These are phyloP conservation scores for Indicator maculatus DNA, from an alignment of 2,113 vertebrate genomes.

Conservation along the genomic window DNA sequence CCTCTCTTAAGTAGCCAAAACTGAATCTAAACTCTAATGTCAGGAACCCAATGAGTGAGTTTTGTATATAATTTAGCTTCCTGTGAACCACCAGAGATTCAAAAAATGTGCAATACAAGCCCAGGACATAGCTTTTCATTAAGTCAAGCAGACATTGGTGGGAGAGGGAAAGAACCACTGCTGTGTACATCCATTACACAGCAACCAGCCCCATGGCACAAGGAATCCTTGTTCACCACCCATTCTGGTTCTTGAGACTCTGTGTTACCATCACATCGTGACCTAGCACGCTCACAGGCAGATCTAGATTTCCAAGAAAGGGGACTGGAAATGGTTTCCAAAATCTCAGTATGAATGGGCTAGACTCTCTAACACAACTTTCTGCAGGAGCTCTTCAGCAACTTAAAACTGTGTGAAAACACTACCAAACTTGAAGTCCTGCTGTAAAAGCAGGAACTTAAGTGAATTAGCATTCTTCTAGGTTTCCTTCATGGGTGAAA, in stretches of 20 bases:
- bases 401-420: neutral
- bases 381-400: neutral
- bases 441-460: neutral
- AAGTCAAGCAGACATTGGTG: neutral
- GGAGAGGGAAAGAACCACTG: neutral
- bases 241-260: neutral
- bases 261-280: neutral
- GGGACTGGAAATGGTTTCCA: neutral
- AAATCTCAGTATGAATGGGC: neutral
- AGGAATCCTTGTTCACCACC: neutral
- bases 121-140: neutral
- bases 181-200: neutral
- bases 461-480: neutral
- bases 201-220: rapidly evolving
- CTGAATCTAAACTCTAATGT: neutral
- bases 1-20: neutral
- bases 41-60: neutral
- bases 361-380: neutral
- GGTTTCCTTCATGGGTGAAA: neutral
- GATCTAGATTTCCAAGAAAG: neutral
- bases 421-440: neutral
- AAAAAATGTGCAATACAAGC: neutral
- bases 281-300: neutral
- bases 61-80: neutral
- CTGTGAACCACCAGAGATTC: neutral